Percentiles rank a stretch among this genome's conserved stretches.
These are phyloP conservation scores for Romanomermis culicivorax DNA, from an alignment of 2,888 invertebrate species.

Conservation along the genomic window DNA sequence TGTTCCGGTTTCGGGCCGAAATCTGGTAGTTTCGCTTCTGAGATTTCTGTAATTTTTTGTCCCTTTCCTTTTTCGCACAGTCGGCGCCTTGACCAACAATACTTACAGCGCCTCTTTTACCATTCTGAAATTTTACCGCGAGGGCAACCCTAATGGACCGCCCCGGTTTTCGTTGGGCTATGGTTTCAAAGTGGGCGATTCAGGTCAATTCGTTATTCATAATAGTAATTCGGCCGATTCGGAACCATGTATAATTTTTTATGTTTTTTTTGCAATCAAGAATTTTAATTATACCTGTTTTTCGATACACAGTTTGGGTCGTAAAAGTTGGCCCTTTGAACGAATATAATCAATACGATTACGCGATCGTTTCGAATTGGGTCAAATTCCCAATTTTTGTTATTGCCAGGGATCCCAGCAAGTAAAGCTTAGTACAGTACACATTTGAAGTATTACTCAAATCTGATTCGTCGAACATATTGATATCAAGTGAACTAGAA, in stretches of 20 bases:
- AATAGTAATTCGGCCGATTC: conserved; percentile 27
- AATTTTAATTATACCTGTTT: neutral
- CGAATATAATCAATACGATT: conserved; percentile 30
- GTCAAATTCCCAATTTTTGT: conserved; percentile 28
- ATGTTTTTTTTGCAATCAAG: neutral
- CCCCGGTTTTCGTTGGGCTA: conserved; percentile 28
- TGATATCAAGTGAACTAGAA: too few relatives aligned
- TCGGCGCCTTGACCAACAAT: conserved; percentile 29
- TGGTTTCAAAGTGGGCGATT: conserved; percentile 28
- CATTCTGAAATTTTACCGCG: conserved; percentile 29
- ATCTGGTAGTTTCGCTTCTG: too few relatives aligned
- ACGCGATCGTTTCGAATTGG: conserved; percentile 26
- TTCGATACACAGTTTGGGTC: conserved; percentile 25
- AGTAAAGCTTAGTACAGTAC: neutral
- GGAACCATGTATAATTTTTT: conserved; percentile 22
- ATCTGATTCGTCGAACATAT: too few relatives aligned
- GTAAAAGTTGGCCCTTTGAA: conserved; percentile 29
- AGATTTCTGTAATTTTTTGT: too few relatives aligned
- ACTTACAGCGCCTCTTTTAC: conserved; percentile 29
- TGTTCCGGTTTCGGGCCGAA: too few relatives aligned
- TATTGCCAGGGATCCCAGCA: conserved; percentile 26
- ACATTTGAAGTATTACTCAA: too few relatives aligned
- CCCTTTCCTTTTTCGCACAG: too few relatives aligned
- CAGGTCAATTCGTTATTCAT: conserved; percentile 29
- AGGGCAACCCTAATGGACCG: conserved; percentile 28